Percentiles rank a stretch among this genome's conserved stretches.
Conservation (phyloP, 2,113 vertebrate species). For the Choloepus hoffmanni region DNA sequence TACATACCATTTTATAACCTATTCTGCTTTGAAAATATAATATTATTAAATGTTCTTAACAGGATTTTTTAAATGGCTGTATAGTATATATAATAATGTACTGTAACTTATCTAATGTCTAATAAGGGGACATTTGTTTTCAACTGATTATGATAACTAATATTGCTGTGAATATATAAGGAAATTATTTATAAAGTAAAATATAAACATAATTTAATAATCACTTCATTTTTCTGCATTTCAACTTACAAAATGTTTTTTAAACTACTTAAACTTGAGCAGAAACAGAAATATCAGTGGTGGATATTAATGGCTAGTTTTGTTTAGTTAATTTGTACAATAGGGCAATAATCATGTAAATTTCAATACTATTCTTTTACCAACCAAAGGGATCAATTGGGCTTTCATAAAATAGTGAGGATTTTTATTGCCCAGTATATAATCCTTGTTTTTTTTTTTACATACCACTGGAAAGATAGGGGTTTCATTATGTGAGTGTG, state of each 20-base stretch:
- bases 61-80: not conserved
- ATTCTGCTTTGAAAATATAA: not conserved
- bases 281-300: not conserved
- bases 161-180: not conserved
- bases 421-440: not conserved
- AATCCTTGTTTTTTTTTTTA: not conserved
- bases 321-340: not conserved
- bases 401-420: not conserved
- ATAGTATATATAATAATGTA: not conserved
- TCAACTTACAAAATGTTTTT: not conserved
- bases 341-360: not conserved
- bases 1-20: not conserved
- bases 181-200: slow-evolving; percentile 4
- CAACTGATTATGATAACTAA: not conserved
- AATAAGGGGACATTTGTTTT: not conserved
- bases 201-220: not conserved
- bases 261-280: not conserved
- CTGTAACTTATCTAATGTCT: not conserved
- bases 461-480: too few species aligned
- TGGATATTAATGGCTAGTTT: not conserved
- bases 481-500: not conserved
- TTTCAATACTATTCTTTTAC: not conserved
- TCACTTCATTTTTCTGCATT: slow-evolving; percentile 15
- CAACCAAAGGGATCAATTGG: not conserved
- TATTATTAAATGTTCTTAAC: not conserved